A percentile compares a stretch with the other conserved stretches of the same genome.
Conservation (phyloP, 2,113 vertebrate genomes). For the Cochlearius cochlearius region DNA sequence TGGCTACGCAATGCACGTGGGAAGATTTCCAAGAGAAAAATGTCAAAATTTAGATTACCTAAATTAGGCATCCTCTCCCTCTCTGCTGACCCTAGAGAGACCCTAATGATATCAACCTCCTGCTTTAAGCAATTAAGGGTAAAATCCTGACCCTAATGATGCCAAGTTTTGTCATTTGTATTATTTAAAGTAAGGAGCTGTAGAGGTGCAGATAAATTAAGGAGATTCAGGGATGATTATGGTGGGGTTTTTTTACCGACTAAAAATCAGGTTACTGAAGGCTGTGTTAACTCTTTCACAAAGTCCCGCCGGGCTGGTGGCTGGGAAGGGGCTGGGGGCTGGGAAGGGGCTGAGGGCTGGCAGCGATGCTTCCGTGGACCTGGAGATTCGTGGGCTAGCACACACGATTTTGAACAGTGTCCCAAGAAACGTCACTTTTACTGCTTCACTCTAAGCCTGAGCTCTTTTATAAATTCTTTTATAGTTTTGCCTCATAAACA, state of each 20-base stretch:
- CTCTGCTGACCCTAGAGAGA: background rate
- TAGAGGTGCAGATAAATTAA: background rate
- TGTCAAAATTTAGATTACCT: background rate
- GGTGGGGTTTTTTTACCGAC: fast-evolving
- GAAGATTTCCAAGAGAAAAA: background rate
- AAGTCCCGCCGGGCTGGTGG: background rate
- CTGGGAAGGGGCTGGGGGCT: background rate
- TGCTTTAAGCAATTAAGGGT: background rate
- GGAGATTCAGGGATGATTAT: background rate
- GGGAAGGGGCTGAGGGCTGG: background rate
- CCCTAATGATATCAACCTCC: background rate
- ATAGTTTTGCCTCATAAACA: background rate
- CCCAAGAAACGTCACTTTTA: background rate
- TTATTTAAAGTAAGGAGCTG: background rate
- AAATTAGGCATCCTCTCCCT: background rate
- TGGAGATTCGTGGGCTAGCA: background rate
- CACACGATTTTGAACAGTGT: background rate
- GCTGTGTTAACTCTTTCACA: background rate
- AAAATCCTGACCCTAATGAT: background rate
- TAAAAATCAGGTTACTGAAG: no score
- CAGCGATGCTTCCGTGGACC: background rate
- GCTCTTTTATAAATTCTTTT: background rate
- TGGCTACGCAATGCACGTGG: background rate
- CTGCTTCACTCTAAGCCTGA: background rate
- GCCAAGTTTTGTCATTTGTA: background rate